Conservation (phyloP, 2,113 vertebrate species). For the Piaya cayana region DNA sequence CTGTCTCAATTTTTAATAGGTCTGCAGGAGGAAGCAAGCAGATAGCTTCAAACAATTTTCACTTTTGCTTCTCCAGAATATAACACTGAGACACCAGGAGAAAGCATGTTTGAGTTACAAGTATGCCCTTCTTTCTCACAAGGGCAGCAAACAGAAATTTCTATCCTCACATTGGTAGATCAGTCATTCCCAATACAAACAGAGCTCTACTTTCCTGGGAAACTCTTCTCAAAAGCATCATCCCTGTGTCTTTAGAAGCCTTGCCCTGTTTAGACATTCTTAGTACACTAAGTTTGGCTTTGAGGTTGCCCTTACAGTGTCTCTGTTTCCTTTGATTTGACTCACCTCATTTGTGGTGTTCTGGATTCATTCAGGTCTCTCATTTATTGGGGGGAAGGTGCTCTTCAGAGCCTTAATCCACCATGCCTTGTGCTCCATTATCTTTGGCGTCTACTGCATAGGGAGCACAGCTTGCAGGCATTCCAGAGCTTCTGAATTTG, state of each 20-base stretch:
- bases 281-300: not conserved
- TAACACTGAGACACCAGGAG: not conserved
- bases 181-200: not conserved
- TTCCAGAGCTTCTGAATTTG: slow-evolving; percentile 66
- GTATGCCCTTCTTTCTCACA: not conserved
- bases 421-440: slow-evolving; percentile 5
- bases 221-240: not conserved
- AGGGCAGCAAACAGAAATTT: not conserved
- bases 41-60: not conserved
- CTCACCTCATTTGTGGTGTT: not conserved
- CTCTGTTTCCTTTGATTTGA: not conserved
- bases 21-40: not conserved
- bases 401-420: not conserved
- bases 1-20: not conserved
- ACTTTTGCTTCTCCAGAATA: not conserved
- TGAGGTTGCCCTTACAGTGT: not conserved
- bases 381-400: not conserved
- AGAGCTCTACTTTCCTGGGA: not conserved
- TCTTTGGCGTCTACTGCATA: slow-evolving; percentile 56
- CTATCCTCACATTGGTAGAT: not conserved
- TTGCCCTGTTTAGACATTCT: not conserved
- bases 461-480: slow-evolving; percentile 57
- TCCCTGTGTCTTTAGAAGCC: not conserved
- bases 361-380: not conserved
- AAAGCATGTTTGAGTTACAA: not conserved